Base-by-base conservation (phyloP, 2,888 invertebrate species). In the Caenorhabditis sp. region DNA sequence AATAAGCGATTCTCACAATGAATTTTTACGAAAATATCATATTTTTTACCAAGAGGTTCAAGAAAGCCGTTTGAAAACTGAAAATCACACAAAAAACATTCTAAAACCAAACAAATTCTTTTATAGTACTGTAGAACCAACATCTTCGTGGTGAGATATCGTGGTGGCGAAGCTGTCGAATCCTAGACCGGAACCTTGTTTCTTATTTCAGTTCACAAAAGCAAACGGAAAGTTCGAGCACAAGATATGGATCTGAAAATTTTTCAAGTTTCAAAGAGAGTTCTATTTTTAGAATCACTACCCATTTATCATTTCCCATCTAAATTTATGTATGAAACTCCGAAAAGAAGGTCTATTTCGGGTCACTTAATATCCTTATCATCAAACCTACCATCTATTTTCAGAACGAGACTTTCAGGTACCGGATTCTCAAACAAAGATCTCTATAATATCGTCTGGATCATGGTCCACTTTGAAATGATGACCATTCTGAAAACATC, bases 401-500 rank as follows among this genome's bases (percentile, higher is more conserved):
- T 47, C 26, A 44, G 26, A 54, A 14, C 26, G 7, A n/a, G n/a
- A 54, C 10, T 26, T 47, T 47, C 26, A 44, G 26, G 26, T 26
- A 12, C 14, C 26, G 26, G 54, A 54, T 26, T 26, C 14, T 14
- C 19, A 24, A 26, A 54, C 1, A 54, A 54, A 12, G 12, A 38
- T 10, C 5, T 47, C 19, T n/a, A n/a, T n/a, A 47, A 19, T 1
- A 47, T 4, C 2, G 24, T 54, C 8, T 5, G 16, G 22, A 26
- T 14, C 24, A 26, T 54, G 1, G 19, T 22, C 14, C 1, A 54
- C 8, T 26, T 28, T 4, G 12, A 26, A 26, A 26, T 14, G 26
- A 54, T 26, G 56, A 56, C 58, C 44, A 28, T n/a, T 24, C 28
- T 24, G 4, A 22, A 47, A 74, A 74, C 64, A 64, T 74, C 74